Conservation (phyloP, 2,797 vertebrate species). For the Oreochromis mossambicus region DNA sequence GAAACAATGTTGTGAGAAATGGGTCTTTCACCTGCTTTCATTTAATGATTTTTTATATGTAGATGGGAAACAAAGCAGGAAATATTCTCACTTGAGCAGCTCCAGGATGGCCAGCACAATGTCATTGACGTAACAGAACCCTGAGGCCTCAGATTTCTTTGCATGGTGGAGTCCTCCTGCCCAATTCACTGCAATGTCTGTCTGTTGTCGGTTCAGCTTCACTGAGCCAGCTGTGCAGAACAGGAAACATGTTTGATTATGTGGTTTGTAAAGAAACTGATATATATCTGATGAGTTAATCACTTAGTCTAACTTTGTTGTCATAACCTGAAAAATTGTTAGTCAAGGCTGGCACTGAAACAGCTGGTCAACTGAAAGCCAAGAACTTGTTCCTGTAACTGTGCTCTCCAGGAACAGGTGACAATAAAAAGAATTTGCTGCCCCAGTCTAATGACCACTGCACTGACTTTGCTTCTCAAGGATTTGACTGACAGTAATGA, state of each 20-base stretch:
- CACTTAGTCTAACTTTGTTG: background rate
- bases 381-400: background rate
- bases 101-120: constrained; percentile 92
- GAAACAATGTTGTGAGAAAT: background rate
- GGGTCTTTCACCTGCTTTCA: background rate
- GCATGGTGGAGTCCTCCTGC: constrained; percentile 92
- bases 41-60: background rate
- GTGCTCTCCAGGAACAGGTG: background rate
- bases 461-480: background rate
- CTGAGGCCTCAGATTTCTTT: constrained; percentile 92
- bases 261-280: background rate
- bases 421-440: background rate
- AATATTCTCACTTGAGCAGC: constrained; percentile 82
- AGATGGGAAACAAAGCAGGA: background rate
- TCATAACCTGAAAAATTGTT: background rate
- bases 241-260: background rate
- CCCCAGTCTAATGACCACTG: background rate
- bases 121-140: constrained; percentile 93
- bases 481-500: background rate
- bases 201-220: constrained; percentile 90
- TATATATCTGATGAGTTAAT: background rate
- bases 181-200: constrained; percentile 93
- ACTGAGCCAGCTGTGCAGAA: constrained; percentile 83
- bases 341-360: background rate
- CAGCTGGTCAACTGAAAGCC: background rate